Base-by-base conservation (phyloP, 2,797 vertebrate species). In the Acanthis flammea region DNA sequence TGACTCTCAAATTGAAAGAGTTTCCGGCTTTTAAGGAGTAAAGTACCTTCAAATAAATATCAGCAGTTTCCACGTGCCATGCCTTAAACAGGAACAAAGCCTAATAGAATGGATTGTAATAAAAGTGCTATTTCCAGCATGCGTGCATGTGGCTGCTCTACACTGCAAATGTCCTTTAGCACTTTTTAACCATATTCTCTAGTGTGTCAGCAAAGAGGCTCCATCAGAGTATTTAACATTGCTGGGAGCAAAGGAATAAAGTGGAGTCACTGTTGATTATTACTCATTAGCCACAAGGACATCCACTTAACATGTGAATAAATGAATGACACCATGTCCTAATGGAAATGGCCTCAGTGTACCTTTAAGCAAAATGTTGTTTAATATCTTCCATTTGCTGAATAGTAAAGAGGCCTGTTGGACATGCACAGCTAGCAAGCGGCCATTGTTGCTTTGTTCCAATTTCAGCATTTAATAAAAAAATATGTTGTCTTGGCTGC, bases 241-340 rank as follows among this genome's bases (percentile, higher is more conserved):
- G 98, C 98, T 96, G 94, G 97, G 96, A 98, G 98, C 97, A 94
- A 96, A 97, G 97, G 97, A 98, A 98, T 98, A 98, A 98, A 98
- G 98, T 97, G 96, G 97, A 98, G 98, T 98, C 97, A 97, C 94
- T 98, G 98, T 98, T 98, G 98, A 99, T 98, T 98, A 98, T 98
- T 98, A 97, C 98, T 98, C 98, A 99, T 98, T 98, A 99, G 98
- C 97, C 98, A 97, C 98, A 98, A 98, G 98, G 98, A 98, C 98
- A 98, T 98, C 98, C 98, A 98, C 98, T 99, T 98, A 98, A 98
- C 95, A 96, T 97, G 97, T 93, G 96, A 97, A 98, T 98, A 98
- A 98, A 98, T 98, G 97, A 98, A 98, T 98, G 98, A 98, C 98
- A 97, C 97, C 92, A 88, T 97, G 97, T 97, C 97, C 97, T 98